A percentile compares a stretch with the other conserved stretches of the same genome.
Conservation (phyloP, 2,113 vertebrate species). For the Meleagris gallopavo region DNA sequence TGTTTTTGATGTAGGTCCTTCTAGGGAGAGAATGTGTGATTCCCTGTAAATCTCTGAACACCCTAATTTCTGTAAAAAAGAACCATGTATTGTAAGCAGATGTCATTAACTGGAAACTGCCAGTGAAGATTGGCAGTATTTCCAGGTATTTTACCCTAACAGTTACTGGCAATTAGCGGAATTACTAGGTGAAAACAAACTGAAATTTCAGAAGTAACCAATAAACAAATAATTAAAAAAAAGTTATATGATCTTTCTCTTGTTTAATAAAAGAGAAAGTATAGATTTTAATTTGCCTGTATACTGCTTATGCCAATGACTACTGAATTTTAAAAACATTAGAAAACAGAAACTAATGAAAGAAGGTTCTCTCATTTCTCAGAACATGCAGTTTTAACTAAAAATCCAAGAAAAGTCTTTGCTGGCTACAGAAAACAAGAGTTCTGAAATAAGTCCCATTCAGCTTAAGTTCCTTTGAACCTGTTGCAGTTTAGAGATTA, state of each 20-base stretch:
- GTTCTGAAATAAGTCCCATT: background rate
- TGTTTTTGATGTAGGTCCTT: background rate
- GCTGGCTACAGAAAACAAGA: background rate
- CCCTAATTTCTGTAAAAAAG: background rate
- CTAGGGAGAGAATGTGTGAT: background rate
- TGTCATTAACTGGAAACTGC: background rate
- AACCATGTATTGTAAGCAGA: background rate
- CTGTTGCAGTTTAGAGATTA: conserved; percentile 5
- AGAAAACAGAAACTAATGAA: background rate
- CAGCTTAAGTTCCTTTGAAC: background rate
- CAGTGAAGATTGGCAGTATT: background rate
- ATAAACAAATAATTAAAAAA: background rate
- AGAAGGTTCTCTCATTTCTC: background rate
- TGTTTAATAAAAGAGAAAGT: background rate
- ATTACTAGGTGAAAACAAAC: background rate
- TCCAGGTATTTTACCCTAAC: background rate
- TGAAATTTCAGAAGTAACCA: background rate
- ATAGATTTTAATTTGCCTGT: background rate
- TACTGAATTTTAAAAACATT: background rate
- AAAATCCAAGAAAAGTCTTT: conserved; percentile 25
- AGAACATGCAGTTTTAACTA: conserved; percentile 5
- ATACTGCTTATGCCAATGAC: background rate
- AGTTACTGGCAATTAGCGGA: background rate
- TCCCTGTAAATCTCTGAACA: background rate
- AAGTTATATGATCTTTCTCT: background rate